A percentile compares a stretch with the other conserved stretches of the same genome.
Evolutionary conservation across 2,797 vertebrate genomes (phyloP).

Genomic region (Gorsachius magnificus): DNA sequence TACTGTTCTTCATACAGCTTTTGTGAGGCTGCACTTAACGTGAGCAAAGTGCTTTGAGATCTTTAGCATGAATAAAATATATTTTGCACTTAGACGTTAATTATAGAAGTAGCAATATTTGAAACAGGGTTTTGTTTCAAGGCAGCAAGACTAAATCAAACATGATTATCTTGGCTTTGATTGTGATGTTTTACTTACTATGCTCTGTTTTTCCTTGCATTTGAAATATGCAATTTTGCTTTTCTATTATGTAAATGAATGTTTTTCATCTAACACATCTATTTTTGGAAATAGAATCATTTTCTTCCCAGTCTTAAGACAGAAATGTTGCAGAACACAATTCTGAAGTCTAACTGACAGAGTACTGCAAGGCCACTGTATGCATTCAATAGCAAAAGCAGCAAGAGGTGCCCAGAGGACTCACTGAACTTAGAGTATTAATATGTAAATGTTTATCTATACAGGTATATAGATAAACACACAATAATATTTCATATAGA

Average conservation of each 20-base stretch:
- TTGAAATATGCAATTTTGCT: slow-evolving; percentile 38
- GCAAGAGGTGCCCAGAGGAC: neutral
- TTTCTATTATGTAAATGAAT: slow-evolving; percentile 59
- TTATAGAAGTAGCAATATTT: slow-evolving; percentile 62
- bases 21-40: neutral
- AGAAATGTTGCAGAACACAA: neutral
- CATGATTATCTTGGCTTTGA: slow-evolving; percentile 57
- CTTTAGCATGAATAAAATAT: slow-evolving; percentile 50
- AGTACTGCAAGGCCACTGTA: neutral
- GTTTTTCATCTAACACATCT: slow-evolving; percentile 38
- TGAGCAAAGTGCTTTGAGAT: slow-evolving; percentile 29
- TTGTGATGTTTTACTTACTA: slow-evolving; percentile 53
- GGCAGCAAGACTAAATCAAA: slow-evolving; percentile 50
- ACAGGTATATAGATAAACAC: neutral
- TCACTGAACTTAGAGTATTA: neutral
- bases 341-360: slow-evolving; percentile 14
- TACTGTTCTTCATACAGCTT: neutral
- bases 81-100: slow-evolving; percentile 46
- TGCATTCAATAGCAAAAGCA: neutral
- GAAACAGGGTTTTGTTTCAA: slow-evolving; percentile 42
- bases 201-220: slow-evolving; percentile 28
- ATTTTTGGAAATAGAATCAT: slow-evolving; percentile 33
- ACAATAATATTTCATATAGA: neutral
- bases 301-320: neutral
- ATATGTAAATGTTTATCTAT: neutral